phyloP scores from a whole-genome alignment of 2,113 vertebrate genomes.

The Entelurus aequoreus region DNA sequence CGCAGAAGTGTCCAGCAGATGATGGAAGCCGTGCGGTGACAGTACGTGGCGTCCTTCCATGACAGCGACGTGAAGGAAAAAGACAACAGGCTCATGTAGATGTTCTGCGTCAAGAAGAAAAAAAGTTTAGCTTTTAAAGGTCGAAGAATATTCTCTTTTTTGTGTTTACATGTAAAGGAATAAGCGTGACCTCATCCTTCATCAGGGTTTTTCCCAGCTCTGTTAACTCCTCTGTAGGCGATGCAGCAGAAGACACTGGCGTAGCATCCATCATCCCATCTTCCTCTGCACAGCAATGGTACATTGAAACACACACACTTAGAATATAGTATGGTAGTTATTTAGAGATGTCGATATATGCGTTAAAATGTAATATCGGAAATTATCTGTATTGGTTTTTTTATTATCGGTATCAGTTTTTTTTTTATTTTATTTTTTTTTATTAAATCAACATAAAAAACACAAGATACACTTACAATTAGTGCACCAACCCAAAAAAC shows the following conservation, averaged over 20 bases:
- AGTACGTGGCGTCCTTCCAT: constrained; percentile 92
- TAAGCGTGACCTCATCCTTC: constrained; percentile 80
- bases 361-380: too few species aligned
- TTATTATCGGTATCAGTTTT: too few species aligned
- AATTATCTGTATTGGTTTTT: too few species aligned
- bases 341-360: too few species aligned
- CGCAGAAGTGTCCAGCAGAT: constrained; percentile 93
- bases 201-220: constrained; percentile 89
- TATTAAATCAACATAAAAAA: too few species aligned
- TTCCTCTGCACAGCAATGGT: constrained; percentile 73
- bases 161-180: background rate
- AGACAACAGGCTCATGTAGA: constrained; percentile 84
- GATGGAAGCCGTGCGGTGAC: constrained; percentile 85
- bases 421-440: too few species aligned
- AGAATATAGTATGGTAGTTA: background rate
- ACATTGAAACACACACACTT: background rate
- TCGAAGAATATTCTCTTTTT: background rate
- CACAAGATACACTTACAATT: too few species aligned
- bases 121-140: background rate
- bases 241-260: constrained; percentile 46
- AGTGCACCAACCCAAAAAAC: too few species aligned
- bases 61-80: constrained; percentile 86
- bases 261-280: constrained; percentile 86
- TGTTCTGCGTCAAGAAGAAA: constrained; percentile 67
- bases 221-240: constrained; percentile 77